phyloP scores from a whole-genome alignment of 2,888 invertebrate species.

The Synergus gifuensis region DNA sequence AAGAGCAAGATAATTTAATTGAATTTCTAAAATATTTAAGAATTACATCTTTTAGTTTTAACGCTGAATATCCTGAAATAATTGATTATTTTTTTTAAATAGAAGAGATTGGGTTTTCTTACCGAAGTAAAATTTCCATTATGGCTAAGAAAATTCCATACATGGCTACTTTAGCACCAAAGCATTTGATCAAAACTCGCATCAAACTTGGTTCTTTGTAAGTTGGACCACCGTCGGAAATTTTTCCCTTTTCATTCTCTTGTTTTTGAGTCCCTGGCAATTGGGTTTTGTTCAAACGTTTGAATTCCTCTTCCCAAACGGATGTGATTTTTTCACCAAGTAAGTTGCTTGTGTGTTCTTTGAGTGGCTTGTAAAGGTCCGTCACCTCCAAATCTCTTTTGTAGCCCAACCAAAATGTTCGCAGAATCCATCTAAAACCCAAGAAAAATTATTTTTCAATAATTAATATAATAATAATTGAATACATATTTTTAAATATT shows the following conservation, averaged over 20 bases:
- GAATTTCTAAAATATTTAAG: neutral
- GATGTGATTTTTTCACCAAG: slow-evolving; percentile 83
- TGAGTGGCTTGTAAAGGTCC: slow-evolving; percentile 84
- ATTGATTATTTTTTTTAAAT: neutral
- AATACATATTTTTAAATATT: no score
- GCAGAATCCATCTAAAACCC: slow-evolving; percentile 83
- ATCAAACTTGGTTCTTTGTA: slow-evolving; percentile 81
- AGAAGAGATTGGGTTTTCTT: slow-evolving; percentile 45
- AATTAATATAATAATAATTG: no score
- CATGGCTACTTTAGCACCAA: slow-evolving; percentile 81
- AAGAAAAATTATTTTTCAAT: no score
- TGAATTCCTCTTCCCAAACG: slow-evolving; percentile 81
- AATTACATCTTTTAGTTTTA: neutral
- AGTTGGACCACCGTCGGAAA: slow-evolving; percentile 38
- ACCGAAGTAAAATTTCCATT: slow-evolving; percentile 83
- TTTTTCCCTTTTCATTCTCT: slow-evolving; percentile 47
- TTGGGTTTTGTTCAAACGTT: slow-evolving; percentile 60
- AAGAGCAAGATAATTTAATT: slow-evolving; percentile 46
- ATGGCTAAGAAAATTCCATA: slow-evolving; percentile 83
- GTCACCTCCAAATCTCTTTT: slow-evolving; percentile 83
- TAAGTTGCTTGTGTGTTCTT: slow-evolving; percentile 83
- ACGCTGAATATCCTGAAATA: neutral
- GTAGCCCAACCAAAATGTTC: slow-evolving; percentile 84
- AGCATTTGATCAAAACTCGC: slow-evolving; percentile 81
- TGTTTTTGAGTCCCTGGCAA: slow-evolving; percentile 44